phyloP scores from a whole-genome alignment of 2,888 invertebrate genomes.

The Syrista parreyssii region DNA sequence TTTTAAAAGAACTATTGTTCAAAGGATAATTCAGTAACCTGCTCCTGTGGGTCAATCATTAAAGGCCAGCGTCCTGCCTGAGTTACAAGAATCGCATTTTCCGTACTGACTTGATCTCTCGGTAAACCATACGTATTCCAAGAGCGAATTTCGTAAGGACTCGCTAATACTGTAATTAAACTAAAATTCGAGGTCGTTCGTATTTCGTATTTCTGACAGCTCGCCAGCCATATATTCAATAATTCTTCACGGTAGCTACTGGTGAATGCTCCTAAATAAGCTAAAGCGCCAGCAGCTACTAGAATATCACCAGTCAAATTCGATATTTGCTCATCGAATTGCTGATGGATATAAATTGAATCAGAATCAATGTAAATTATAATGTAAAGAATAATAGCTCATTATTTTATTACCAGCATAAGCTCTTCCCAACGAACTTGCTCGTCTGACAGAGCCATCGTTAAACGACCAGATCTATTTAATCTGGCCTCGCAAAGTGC shows the following conservation, averaged over 20 bases:
- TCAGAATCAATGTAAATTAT: constrained; percentile 14
- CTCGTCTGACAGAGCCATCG: constrained; percentile 88
- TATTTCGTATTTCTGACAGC: constrained; percentile 75
- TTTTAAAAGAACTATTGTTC: not conserved
- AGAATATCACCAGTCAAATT: constrained; percentile 89
- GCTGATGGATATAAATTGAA: constrained; percentile 59
- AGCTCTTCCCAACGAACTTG: constrained; percentile 85
- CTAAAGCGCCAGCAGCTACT: constrained; percentile 87
- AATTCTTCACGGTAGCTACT: constrained; percentile 77
- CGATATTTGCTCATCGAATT: constrained; percentile 74
- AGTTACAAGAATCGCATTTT: constrained; percentile 92
- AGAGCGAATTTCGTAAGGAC: constrained; percentile 86
- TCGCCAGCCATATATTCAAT: constrained; percentile 75
- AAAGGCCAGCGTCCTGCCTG: constrained; percentile 87
- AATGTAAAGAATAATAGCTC: constrained; percentile 1
- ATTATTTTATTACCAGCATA: constrained; percentile 68
- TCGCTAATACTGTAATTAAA: constrained; percentile 79
- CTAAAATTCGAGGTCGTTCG: constrained; percentile 78
- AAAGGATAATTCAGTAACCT: constrained; percentile 67
- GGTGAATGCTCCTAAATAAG: constrained; percentile 93
- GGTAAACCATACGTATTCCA: constrained; percentile 94
- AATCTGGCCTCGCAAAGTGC: constrained; percentile 82
- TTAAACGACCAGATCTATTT: constrained; percentile 84
- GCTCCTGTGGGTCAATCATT: constrained; percentile 96
- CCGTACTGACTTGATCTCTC: constrained; percentile 87